A percentile compares a stretch with the other conserved stretches of the same genome.
Evolutionary conservation across 2,888 invertebrate species (phyloP).

Genomic region (Papilio protenor): DNA sequence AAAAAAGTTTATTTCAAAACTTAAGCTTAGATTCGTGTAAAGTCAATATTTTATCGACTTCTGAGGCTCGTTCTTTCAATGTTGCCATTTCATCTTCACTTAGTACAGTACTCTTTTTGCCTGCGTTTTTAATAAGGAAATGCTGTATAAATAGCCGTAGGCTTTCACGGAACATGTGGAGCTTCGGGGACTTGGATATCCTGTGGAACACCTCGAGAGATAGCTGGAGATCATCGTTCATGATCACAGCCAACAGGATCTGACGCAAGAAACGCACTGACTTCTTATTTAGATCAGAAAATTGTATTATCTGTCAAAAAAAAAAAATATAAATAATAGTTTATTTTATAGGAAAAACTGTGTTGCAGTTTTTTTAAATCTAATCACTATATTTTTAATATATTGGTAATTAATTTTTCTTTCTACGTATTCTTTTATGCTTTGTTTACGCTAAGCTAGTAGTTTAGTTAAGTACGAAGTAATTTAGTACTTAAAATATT

Average conservation of each 20-base stretch:
- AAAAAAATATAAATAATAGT: too few relatives aligned
- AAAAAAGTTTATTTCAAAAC: slow-evolving; percentile 58
- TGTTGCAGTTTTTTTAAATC: too few relatives aligned
- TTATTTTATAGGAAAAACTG: too few relatives aligned
- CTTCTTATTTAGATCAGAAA: slow-evolving; percentile 92
- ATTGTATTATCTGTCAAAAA: slow-evolving; percentile 88
- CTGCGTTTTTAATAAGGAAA: slow-evolving; percentile 89
- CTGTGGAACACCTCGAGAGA: slow-evolving; percentile 88
- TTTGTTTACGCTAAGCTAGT: too few relatives aligned
- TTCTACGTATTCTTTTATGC: too few relatives aligned
- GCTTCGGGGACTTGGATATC: slow-evolving; percentile 88
- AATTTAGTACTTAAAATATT: too few relatives aligned
- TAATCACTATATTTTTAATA: too few relatives aligned
- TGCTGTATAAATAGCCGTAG: slow-evolving; percentile 93
- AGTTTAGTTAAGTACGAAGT: too few relatives aligned
- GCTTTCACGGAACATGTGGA: slow-evolving; percentile 92
- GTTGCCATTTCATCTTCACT: slow-evolving; percentile 66
- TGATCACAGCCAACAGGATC: slow-evolving; percentile 89
- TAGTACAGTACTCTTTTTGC: slow-evolving; percentile 69
- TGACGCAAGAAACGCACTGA: slow-evolving; percentile 92
- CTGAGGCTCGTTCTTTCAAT: slow-evolving; percentile 82
- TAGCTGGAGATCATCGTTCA: slow-evolving; percentile 86
- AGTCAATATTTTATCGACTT: slow-evolving; percentile 87
- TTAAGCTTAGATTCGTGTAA: slow-evolving; percentile 75
- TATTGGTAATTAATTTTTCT: too few relatives aligned